Conservation (phyloP, 2,888 invertebrate genomes). For the Noctua janthina region DNA sequence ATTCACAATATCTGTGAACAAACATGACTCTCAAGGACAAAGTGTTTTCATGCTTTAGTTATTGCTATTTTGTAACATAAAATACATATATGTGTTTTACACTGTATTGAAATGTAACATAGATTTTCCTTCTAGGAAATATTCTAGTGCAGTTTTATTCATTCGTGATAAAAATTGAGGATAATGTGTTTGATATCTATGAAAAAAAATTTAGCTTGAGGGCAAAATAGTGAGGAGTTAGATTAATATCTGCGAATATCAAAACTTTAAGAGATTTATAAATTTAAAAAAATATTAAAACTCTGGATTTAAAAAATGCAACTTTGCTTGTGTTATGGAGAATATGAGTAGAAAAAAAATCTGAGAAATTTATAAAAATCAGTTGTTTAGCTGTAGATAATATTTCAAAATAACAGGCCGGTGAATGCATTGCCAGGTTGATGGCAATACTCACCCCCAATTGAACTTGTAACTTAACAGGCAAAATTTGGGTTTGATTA, state of each 20-base stretch:
- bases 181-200: neutral
- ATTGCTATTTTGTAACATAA: conserved; percentile 1
- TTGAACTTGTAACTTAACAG: neutral
- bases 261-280: neutral
- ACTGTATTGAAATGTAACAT: conserved; percentile 1
- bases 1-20: conserved; percentile 13
- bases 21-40: conserved; percentile 27
- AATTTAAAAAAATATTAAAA: neutral
- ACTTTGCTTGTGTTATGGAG: neutral
- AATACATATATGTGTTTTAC: neutral
- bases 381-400: neutral
- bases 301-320: neutral
- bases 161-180: conserved; percentile 28
- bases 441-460: neutral
- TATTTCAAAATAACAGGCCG: neutral
- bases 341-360: neutral
- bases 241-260: neutral
- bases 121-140: conserved; percentile 46
- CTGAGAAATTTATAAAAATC: neutral
- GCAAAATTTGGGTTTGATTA: neutral
- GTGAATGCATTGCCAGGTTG: neutral
- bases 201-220: neutral
- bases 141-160: neutral
- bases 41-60: conserved; percentile 3
- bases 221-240: neutral